Conservation (phyloP, 2,797 vertebrate genomes). For the Graptemys geographica region DNA sequence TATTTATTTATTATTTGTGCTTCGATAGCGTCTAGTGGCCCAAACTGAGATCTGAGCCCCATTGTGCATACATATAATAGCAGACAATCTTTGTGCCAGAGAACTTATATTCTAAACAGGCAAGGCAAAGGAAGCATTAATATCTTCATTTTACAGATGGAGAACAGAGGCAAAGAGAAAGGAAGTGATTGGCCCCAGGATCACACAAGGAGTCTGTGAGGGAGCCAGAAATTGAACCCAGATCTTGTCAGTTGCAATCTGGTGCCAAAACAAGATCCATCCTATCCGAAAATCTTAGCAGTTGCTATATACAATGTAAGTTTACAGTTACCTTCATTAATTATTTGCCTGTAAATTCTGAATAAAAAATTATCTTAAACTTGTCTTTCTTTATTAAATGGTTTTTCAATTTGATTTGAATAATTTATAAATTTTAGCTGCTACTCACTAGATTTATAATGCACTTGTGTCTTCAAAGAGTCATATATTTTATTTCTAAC, state of each 20-base stretch:
- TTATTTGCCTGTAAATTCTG: not conserved
- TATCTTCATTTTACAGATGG: not conserved
- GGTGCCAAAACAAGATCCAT: not conserved
- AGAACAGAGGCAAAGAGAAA: not conserved
- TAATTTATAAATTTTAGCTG: not conserved
- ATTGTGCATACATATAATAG: not conserved
- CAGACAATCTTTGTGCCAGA: not conserved
- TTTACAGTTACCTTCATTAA: not conserved
- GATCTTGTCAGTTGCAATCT: not conserved
- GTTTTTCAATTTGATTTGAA: fast-evolving
- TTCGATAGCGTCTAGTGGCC: not conserved
- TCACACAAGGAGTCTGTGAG: not conserved
- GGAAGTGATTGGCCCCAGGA: not conserved
- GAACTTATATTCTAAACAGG: not conserved
- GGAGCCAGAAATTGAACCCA: not conserved
- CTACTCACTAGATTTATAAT: not conserved
- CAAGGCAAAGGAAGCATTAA: not conserved
- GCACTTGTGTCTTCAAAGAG: not conserved
- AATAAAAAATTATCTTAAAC: not conserved
- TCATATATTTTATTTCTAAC: not conserved
- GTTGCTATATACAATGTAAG: not conserved
- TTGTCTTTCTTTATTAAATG: not conserved
- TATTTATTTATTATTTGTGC: not conserved
- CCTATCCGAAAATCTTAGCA: not conserved
- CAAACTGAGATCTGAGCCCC: not conserved